Conservation (phyloP, 1,140 invertebrate species). For the Gonioctena quinquepunctata region DNA sequence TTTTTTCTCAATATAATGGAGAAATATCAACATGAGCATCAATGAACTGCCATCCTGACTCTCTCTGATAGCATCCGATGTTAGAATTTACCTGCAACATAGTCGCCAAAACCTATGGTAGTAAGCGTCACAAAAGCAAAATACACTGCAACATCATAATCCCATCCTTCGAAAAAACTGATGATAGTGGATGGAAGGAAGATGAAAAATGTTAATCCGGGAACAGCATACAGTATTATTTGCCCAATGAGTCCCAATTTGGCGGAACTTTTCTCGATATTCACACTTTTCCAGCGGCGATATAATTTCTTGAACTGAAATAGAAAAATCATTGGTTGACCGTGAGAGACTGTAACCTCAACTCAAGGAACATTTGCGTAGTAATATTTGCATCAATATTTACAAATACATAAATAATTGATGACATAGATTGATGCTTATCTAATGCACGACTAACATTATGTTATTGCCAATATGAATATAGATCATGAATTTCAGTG, state of each 20-base stretch:
- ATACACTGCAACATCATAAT: constrained; percentile 87
- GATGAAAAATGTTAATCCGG: constrained; percentile 89
- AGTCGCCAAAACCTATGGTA: constrained; percentile 94
- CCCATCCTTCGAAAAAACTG: constrained; percentile 85
- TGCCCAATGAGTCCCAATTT: constrained; percentile 74
- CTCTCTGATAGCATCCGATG: no score
- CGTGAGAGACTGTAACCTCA: not conserved
- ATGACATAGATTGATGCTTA: not conserved
- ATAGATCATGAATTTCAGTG: not conserved
- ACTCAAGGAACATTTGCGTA: not conserved
- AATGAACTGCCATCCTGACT: no score
- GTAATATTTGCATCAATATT: not conserved
- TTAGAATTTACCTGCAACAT: constrained; percentile 76
- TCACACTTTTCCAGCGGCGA: constrained; percentile 74
- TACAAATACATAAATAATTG: not conserved
- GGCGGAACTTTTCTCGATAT: constrained; percentile 52
- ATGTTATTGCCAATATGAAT: not conserved
- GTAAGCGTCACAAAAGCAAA: constrained; percentile 91
- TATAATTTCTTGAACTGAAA: constrained; percentile 73
- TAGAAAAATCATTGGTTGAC: not conserved
- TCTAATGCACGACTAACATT: not conserved
- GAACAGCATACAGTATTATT: constrained; percentile 78
- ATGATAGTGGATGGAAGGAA: constrained; percentile 90
- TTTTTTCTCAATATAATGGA: no score
- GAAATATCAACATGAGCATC: no score